phyloP scores from a whole-genome alignment of 2,113 vertebrate species.

The Lutjanus erythropterus region DNA sequence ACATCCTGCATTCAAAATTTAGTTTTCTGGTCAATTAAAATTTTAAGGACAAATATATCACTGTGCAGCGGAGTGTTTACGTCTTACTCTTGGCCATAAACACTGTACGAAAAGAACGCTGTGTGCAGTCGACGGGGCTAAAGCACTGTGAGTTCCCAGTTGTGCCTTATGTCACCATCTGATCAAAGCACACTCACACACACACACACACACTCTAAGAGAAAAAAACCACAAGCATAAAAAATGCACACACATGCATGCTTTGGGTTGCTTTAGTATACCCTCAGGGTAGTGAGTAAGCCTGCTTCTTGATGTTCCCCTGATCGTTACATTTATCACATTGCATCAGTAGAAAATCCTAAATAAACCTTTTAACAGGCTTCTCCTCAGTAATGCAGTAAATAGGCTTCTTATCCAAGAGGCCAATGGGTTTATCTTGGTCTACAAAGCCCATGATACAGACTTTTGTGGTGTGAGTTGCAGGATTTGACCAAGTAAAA shows the following conservation, averaged over 20 bases:
- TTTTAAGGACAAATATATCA: background rate
- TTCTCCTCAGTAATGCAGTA: slow-evolving; percentile 59
- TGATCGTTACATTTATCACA: slow-evolving; percentile 60
- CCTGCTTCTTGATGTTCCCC: slow-evolving; percentile 61
- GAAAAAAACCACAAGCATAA: slow-evolving; percentile 29
- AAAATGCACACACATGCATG: slow-evolving; percentile 37
- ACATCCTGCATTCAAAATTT: background rate
- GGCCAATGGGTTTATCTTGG: slow-evolving; percentile 61
- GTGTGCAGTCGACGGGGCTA: slow-evolving; percentile 1
- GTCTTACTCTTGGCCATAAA: slow-evolving; percentile 24
- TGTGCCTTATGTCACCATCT: slow-evolving; percentile 53
- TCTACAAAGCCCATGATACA: slow-evolving; percentile 49
- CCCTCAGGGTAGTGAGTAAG: slow-evolving; percentile 57
- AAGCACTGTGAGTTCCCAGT: slow-evolving; percentile 42
- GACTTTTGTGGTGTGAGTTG: slow-evolving; percentile 20
- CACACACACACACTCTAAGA: slow-evolving; percentile 5
- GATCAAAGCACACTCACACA: slow-evolving; percentile 47
- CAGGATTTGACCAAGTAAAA: slow-evolving; percentile 25
- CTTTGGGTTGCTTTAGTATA: slow-evolving; percentile 24
- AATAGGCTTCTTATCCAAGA: slow-evolving; percentile 63
- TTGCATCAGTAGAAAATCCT: slow-evolving; percentile 64
- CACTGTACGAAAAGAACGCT: slow-evolving; percentile 4
- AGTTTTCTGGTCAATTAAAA: slow-evolving; percentile 12
- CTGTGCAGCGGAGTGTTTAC: slow-evolving; percentile 22
- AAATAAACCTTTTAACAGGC: slow-evolving; percentile 70